Conservation (phyloP, 1,140 invertebrate species). For the Apis mellifera region DNA sequence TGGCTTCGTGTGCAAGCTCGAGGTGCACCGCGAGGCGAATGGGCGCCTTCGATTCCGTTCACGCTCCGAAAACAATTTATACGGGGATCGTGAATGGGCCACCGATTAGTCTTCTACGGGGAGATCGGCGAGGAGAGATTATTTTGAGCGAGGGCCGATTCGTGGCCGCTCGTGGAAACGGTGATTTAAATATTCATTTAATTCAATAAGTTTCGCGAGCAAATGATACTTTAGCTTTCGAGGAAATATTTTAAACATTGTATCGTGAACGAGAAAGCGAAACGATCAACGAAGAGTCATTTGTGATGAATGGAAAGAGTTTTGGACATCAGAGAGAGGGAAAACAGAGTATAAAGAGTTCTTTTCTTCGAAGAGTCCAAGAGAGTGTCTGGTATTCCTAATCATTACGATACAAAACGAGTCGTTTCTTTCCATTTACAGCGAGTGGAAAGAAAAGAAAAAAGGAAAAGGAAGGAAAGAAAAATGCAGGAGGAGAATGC, state of each 20-base stretch:
- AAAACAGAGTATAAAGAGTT: too few relatives aligned
- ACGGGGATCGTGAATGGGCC: conserved; percentile 19
- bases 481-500: neutral
- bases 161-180: neutral
- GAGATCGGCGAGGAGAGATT: conserved; percentile 1
- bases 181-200: too few relatives aligned
- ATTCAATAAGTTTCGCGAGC: too few relatives aligned
- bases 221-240: too few relatives aligned
- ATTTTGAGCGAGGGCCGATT: neutral
- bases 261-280: too few relatives aligned
- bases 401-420: neutral
- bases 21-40: neutral
- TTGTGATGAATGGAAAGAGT: too few relatives aligned
- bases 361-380: neutral
- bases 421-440: too few relatives aligned
- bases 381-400: neutral
- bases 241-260: too few relatives aligned
- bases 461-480: too few relatives aligned
- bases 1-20: neutral
- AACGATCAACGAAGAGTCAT: too few relatives aligned
- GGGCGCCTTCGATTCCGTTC: neutral
- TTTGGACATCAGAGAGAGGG: too few relatives aligned
- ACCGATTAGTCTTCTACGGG: conserved; percentile 12
- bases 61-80: conserved; percentile 38
- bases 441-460: neutral